Base-by-base conservation (phyloP, 1,140 invertebrate genomes). In the Whitmania pigra region DNA sequence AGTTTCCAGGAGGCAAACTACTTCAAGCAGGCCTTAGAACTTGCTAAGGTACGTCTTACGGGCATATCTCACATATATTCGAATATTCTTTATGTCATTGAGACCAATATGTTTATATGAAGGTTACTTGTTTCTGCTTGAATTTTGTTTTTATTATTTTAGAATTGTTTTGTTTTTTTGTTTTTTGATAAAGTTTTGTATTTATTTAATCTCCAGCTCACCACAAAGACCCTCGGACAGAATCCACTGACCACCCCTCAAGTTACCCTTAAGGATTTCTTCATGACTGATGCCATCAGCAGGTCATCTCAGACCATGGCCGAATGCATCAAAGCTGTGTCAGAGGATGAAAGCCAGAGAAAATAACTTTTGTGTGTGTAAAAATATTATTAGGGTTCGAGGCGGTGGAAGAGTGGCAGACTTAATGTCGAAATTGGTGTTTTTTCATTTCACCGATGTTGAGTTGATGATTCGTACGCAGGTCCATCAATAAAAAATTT, bases 281-380 rank as follows among this genome's bases (percentile, higher is more conserved):
- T 92, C 82, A 97, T 99, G 93, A 99, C 97, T 15, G 92, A 99
- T 82, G 84, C 89, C 9, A 93, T 99, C 77, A 93, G 91, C 72
- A 85, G 95, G 79, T 92, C 95, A n/a, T 98, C 95, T 20, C 88
- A 89, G 72, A 98, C 94, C 43, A 99, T 99, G 97, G 93, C 95
- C 31, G 96, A 97, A 15, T 74, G 73, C 71, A 66, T 74, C 43
- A 40, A 63, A 25, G 73, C 73, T 54, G 71, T 55, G 36, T 67
- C 49, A 31, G 69, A 70, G 49, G 53, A 5, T n/a, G 31, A 70
- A 68, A 40, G 25, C 27, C 25, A 68, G 36, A 68, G 57, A 4
- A 63, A 31, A 63, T 31, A 63, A 49, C 43, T 49, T 49, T 1
- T 49, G 43, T 49, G 40, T 43, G 43, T 49, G 43, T 49, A 49